A percentile compares a stretch with the other conserved stretches of the same genome.
phyloP scores from a whole-genome alignment of 1,140 invertebrate species.

The Uloborus diversus region DNA sequence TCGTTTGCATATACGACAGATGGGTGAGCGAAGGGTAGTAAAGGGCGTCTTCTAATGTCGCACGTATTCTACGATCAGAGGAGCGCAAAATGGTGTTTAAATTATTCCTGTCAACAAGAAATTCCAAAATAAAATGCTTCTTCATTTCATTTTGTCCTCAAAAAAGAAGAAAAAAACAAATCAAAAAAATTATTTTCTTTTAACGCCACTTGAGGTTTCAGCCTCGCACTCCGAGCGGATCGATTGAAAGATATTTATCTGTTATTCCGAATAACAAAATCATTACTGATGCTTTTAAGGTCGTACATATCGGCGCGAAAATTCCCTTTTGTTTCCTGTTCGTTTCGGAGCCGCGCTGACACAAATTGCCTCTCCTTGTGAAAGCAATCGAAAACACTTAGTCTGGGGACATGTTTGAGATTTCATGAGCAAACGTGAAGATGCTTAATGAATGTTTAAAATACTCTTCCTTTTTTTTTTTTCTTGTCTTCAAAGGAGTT shows the following conservation, averaged over 20 bases:
- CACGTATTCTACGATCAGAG: slow-evolving; percentile 28
- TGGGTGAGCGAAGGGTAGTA: too few relatives aligned
- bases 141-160: slow-evolving; percentile 25
- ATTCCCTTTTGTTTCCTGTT: too few relatives aligned
- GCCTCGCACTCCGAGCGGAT: background rate
- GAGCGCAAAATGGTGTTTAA: slow-evolving; percentile 50
- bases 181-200: background rate
- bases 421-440: background rate
- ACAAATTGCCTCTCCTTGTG: slow-evolving; percentile 28
- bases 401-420: background rate
- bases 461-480: too few relatives aligned
- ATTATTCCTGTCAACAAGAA: slow-evolving; percentile 44
- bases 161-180: background rate
- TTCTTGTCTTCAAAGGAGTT: too few relatives aligned
- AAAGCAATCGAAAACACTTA: slow-evolving; percentile 48
- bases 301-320: too few relatives aligned
- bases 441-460: slow-evolving; percentile 1
- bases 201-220: slow-evolving; percentile 40
- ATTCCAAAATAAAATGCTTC: slow-evolving; percentile 19
- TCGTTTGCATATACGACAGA: too few relatives aligned
- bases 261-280: slow-evolving; percentile 42
- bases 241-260: slow-evolving; percentile 45
- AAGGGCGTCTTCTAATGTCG: slow-evolving; percentile 20
- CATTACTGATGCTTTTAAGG: slow-evolving; percentile 50
- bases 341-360: background rate